phyloP scores from a whole-genome alignment of 2,888 invertebrate species.

The Melanostoma mellinum region DNA sequence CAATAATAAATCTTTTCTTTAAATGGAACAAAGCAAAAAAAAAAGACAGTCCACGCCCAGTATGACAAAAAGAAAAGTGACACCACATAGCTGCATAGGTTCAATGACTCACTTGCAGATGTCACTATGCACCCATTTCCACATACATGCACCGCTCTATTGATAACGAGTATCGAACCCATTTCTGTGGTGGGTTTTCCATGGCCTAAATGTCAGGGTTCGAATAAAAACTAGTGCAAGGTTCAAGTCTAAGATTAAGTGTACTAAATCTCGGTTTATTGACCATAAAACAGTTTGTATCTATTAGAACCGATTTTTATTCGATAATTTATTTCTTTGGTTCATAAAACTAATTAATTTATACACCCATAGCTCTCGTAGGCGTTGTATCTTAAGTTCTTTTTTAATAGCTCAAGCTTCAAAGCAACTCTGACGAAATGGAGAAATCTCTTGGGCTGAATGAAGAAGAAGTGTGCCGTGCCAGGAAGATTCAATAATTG shows the following conservation, averaged over 20 bases:
- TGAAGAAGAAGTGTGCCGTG: too few relatives aligned
- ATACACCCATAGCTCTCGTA: slow-evolving; percentile 1
- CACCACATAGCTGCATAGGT: slow-evolving; percentile 50
- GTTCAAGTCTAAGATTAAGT: slow-evolving; percentile 46
- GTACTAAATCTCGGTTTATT: slow-evolving; percentile 21
- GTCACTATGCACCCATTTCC: slow-evolving; percentile 67
- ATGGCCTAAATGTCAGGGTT: slow-evolving; percentile 34
- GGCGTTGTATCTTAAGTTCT: slow-evolving; percentile 9
- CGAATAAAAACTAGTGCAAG: slow-evolving; percentile 42
- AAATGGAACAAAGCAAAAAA: not conserved
- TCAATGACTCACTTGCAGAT: slow-evolving; percentile 64
- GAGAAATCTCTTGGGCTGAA: too few relatives aligned
- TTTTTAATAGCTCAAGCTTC: too few relatives aligned
- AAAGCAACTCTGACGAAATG: too few relatives aligned
- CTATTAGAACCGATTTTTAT: not conserved
- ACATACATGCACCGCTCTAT: slow-evolving; percentile 58
- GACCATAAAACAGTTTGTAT: slow-evolving; percentile 7
- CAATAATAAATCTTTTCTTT: slow-evolving; percentile 44
- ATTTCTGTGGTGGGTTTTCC: slow-evolving; percentile 57
- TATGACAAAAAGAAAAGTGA: slow-evolving; percentile 9
- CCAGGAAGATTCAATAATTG: not conserved
- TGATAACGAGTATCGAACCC: slow-evolving; percentile 31
- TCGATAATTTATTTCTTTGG: slow-evolving; percentile 23
- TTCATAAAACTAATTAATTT: slow-evolving; percentile 35
- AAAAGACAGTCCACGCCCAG: slow-evolving; percentile 58